phyloP scores from a whole-genome alignment of 2,113 vertebrate genomes.

The Sturnira hondurensis region DNA sequence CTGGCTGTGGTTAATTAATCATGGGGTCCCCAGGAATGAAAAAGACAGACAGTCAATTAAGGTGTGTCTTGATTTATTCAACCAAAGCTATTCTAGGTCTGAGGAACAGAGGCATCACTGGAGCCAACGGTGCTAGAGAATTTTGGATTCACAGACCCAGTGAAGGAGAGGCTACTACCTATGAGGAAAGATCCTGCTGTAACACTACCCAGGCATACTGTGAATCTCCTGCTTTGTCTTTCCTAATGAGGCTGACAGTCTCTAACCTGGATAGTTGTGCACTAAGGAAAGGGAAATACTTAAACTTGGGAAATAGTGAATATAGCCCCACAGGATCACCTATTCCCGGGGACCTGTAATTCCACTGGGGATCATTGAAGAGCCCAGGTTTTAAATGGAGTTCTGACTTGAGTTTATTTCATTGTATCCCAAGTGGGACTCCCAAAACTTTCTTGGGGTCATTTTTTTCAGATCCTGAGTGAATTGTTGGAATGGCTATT shows the following conservation, averaged over 20 bases:
- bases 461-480: slow-evolving; percentile 9
- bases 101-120: slow-evolving; percentile 39
- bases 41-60: slow-evolving; percentile 69
- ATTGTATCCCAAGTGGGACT: background rate
- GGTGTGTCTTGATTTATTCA: slow-evolving; percentile 69
- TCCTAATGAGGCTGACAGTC: background rate
- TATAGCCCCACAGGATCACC: background rate
- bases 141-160: slow-evolving; percentile 38
- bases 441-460: background rate
- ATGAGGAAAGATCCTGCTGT: background rate
- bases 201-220: background rate
- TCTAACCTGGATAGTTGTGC: background rate
- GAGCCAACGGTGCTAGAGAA: slow-evolving; percentile 19
- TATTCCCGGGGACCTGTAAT: background rate
- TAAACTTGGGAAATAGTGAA: background rate
- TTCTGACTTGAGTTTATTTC: background rate
- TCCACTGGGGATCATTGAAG: background rate
- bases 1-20: slow-evolving; percentile 71
- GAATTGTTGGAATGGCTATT: background rate
- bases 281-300: background rate
- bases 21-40: slow-evolving; percentile 64
- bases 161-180: background rate
- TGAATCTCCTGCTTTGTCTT: background rate
- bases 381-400: background rate
- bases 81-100: slow-evolving; percentile 59